Evolutionary conservation across 2,797 vertebrate genomes (phyloP), one percentile per base, ranked within the genome.

Genomic region (Argentina silus): DNA sequence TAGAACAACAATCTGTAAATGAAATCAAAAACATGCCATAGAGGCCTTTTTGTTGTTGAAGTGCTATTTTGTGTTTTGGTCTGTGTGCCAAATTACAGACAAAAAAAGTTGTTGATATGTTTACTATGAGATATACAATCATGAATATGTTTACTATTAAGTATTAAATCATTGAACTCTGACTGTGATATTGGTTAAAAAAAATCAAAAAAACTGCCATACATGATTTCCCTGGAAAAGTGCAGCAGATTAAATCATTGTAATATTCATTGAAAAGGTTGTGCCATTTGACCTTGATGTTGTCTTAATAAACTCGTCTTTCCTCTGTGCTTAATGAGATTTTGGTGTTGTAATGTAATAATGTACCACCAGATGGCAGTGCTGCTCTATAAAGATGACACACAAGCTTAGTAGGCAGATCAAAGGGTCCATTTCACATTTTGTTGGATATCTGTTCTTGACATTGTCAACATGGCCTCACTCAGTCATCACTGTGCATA

Each of bases 331-430:
- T 36, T 36, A 36, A 36, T 36, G 27, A 36, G 27, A 36, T 1
- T 2, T 36, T 36, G 27, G 27, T 36, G 27, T 36, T 36, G 27
- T 2, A 36, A 36, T 36, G 27, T 36, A 36, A 36, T 36, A 36
- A 3, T 42, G 3, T 1, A 19, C 78, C 90, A 86, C 84, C 78
- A 83, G 92, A 81, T 92, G 90, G 91, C 92, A 91, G 72, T 90
- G 79, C 88, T 86, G 86, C 64, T 81, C 85, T 70, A n/a, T 36
- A 36, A 36, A 36, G 12, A 53, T 53, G 6, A 53, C 12, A 53
- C 50, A 53, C 50, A n/a, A 14, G 11, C 50, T 51, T 51, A 36
- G 27, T 36, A 36, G 27, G 27, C 27, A 36, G 27, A 36, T 36
- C 27, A 36, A 36, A 36, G 27, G 1, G 27, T 36, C 27, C 27